Evolutionary conservation across 1,140 invertebrate genomes (phyloP).

Genomic region (Neuroterus valhalla): DNA sequence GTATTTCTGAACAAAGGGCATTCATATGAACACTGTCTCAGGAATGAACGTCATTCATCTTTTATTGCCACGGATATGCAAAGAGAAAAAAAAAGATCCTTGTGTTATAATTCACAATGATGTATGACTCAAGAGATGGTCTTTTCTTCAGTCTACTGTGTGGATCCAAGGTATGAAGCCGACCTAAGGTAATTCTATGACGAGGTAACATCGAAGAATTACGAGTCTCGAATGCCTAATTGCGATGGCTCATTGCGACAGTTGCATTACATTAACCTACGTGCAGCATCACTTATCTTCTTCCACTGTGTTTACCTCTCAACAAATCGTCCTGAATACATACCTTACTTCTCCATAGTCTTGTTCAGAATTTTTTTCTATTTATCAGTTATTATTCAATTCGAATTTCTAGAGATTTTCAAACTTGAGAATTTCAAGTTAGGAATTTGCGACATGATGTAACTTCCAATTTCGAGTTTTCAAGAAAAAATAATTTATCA

Average conservation of each 20-base stretch:
- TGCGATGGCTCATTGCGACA: constrained; percentile 17
- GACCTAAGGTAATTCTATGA: not conserved
- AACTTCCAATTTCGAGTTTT: too few relatives aligned
- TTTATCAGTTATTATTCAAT: too few relatives aligned
- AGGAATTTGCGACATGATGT: too few relatives aligned
- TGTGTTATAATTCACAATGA: not conserved
- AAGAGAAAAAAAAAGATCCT: not conserved
- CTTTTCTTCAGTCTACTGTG: not conserved
- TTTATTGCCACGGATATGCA: not conserved
- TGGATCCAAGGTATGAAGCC: not conserved
- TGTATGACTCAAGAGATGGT: not conserved
- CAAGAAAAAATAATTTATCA: too few relatives aligned
- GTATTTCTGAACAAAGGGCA: not conserved
- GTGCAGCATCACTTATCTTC: constrained; percentile 18
- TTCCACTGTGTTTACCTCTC: constrained; percentile 4
- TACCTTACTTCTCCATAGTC: too few relatives aligned
- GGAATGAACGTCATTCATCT: not conserved
- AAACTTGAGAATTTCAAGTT: too few relatives aligned
- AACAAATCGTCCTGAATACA: not conserved
- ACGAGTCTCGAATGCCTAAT: not conserved
- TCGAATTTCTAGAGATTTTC: too few relatives aligned
- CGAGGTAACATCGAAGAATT: not conserved
- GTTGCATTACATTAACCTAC: constrained; percentile 18
- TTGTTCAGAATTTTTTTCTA: too few relatives aligned
- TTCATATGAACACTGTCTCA: not conserved